Evolutionary conservation across 1,140 invertebrate species (phyloP), one percentile per base, ranked within the genome.

Genomic region (Pachypeltis micranthus): DNA sequence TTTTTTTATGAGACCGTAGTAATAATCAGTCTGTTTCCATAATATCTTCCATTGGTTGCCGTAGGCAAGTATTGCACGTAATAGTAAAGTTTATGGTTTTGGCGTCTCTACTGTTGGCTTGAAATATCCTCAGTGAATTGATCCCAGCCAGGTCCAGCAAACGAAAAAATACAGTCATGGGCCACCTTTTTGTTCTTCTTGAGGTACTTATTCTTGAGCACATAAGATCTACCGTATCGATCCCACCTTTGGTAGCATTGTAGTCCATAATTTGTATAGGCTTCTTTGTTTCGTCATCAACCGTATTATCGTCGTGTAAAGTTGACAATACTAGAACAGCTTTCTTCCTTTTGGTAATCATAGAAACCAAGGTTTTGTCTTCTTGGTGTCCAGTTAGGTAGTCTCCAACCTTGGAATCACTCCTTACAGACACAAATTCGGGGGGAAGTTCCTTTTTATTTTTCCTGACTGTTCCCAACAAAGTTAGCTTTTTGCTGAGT

Each of bases 161-260:
- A 28, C 31, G 28, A 28, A 27, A 62, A 44, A 63, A 63, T 1
- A 59, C 3, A 2, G 28, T n/a, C 55, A 63, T 44, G 7, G 63
- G 63, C 63, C 51, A 62, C 23, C 59, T 21, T 58, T 44, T 65
- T 1, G 58, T 65, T 26, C 58, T 65, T 24, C 60, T 44, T 14
- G 14, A 19, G 2, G 44, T 25, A 47, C 27, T 62, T 16, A 29
- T 51, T 3, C 21, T 12, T 14, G 4, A 14, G 28, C 59, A 65
- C 21, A 65, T 27, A 63, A 76, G 69, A 64, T 72, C 71, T 14
- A 71, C 39, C 1, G 62, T 60, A 71, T 72, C 69, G 10, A 73
- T 68, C 10, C 70, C 72, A 31, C 57, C 64, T 69, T 73, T 73
- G 12, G 70, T 73, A 19, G 16, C 28, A 29, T 73, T 71, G 44